Evolutionary conservation across 1,140 invertebrate genomes (phyloP), one percentile per base, ranked within the genome.

Genomic region (Aphelenchoides besseyi): DNA sequence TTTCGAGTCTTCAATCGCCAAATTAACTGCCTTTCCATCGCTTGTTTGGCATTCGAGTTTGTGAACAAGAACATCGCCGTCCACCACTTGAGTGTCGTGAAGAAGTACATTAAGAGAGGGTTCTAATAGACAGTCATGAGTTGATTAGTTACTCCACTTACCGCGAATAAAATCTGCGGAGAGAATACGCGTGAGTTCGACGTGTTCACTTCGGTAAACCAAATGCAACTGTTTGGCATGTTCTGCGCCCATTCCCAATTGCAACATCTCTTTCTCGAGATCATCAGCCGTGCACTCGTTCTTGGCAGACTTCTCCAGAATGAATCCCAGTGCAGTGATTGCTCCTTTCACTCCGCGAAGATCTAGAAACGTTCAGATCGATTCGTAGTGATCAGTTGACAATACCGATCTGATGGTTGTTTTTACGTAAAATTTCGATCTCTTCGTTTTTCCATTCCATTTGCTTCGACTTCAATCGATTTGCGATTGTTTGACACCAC

Each of bases 211-310:
- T 36, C 68, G 29, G 53, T 74, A 74, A 9, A 77, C 55, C 18
- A 32, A 29, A 36, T 55, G 12, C 53, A 74, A 66, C 8, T 74
- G 32, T 18, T 68, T 68, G 0, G 64, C 64, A 52, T 74, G 73
- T 12, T 74, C 73, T 28, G 74, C 29, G 16, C 68, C 41, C 16
- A 76, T 41, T 53, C 75, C 75, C 12, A 79, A 62, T 57, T 77
- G 75, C 26, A 77, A 61, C 75, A 77, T 77, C 63, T 77, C 75
- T 33, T 64, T 63, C 37, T 79, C 75, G 9, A 77, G 48, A 52
- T 77, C 75, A 18, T 63, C 35, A 2, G 63, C 9, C 32, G 33
- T 33, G 36, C 75, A 77, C n/a, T 76, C 57, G 54, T 79, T 78
- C 52, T 78, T 77, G 23, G 72, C 18, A 30, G 77, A 26, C 54